Conservation (phyloP, 2,888 invertebrate species). For the Clunio marinus region DNA sequence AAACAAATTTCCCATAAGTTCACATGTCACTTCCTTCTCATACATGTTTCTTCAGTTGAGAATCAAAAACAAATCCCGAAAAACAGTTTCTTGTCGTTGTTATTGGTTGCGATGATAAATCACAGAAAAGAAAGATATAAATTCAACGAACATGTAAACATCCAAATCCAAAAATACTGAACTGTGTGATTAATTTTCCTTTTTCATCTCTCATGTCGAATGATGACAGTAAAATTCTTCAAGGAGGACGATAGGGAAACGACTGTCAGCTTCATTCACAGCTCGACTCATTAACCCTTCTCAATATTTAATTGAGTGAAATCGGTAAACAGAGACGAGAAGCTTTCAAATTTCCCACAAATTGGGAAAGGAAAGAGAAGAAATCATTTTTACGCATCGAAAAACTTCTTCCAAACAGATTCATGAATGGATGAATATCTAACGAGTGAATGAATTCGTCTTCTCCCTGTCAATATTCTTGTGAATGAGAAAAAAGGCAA, state of each 20-base stretch:
- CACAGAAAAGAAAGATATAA: not conserved
- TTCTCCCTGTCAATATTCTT: not conserved
- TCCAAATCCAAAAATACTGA: not conserved
- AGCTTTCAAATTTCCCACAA: not conserved
- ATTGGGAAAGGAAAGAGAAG: not conserved
- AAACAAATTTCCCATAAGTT: too few species aligned
- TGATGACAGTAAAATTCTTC: conserved; percentile 8
- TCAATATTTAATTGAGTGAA: not conserved
- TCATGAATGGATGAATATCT: not conserved
- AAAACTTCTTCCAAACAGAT: not conserved
- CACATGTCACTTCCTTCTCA: too few species aligned
- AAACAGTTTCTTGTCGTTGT: too few species aligned
- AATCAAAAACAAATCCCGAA: too few species aligned
- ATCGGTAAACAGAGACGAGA: not conserved
- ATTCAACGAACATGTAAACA: conserved; percentile 11
- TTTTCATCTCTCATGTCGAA: conserved; percentile 7
- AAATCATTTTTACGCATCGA: conserved; percentile 11
- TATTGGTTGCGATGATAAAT: conserved; percentile 9
- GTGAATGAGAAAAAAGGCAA: conserved; percentile 1
- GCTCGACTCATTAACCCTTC: too few species aligned
- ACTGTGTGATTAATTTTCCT: conserved; percentile 9
- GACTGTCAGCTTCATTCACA: conserved; percentile 14
- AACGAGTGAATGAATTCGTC: conserved; percentile 11
- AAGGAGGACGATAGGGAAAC: not conserved
- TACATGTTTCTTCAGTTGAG: too few species aligned